These are phyloP conservation scores for Fukomys damarensis DNA, from an alignment of 2,113 vertebrate species.

Conservation along the genomic window DNA sequence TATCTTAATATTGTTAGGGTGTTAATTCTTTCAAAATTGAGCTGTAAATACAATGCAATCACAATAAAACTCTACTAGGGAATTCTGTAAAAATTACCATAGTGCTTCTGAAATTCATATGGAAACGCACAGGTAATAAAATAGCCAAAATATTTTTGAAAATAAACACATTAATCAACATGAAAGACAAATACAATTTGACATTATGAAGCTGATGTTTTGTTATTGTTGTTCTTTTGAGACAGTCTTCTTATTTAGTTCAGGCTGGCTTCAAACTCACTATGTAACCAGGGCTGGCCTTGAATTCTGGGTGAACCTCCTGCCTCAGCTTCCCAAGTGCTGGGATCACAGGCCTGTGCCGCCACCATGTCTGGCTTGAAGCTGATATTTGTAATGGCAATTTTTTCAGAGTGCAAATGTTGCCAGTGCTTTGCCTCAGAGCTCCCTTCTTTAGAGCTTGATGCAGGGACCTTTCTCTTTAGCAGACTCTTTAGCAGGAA, in stretches of 20 bases:
- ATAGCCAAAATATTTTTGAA: background rate
- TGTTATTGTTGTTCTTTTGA: no score
- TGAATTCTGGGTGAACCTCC: no score
- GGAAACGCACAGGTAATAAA: background rate
- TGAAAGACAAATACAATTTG: background rate
- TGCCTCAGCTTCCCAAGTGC: no score
- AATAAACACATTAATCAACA: background rate
- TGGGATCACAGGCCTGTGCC: no score
- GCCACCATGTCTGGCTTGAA: no score
- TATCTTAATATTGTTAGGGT: background rate
- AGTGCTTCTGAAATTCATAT: constrained; percentile 16
- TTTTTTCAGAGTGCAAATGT: constrained; percentile 47
- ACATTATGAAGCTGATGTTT: background rate
- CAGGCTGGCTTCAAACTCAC: no score
- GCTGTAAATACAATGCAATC: background rate
- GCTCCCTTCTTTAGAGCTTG: constrained; percentile 56
- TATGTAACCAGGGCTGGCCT: no score
- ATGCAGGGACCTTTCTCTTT: constrained; percentile 66
- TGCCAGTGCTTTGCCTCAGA: constrained; percentile 48
- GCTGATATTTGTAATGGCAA: constrained; percentile 20
- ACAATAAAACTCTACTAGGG: background rate
- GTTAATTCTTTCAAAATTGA: background rate
- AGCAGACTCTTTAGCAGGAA: constrained; percentile 66
- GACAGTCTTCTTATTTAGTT: no score
- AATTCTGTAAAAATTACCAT: background rate